Percentiles rank a stretch among this genome's conserved stretches.
phyloP scores from a whole-genome alignment of 2,113 vertebrate genomes.

The Riparia riparia region DNA sequence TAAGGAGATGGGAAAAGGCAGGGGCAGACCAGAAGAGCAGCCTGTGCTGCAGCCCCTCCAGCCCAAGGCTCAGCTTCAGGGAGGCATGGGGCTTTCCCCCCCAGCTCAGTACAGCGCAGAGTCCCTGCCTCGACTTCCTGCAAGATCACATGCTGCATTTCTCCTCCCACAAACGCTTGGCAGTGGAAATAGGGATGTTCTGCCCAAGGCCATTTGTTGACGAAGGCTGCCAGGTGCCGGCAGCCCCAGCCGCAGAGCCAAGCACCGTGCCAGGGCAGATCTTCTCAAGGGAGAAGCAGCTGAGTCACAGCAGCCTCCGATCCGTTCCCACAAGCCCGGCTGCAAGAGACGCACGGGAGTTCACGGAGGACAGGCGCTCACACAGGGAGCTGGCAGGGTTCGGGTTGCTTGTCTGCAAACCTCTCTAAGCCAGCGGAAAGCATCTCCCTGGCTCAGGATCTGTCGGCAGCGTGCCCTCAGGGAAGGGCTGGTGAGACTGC shows the following conservation, averaged over 20 bases:
- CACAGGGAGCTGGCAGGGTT: background rate
- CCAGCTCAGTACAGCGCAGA: background rate
- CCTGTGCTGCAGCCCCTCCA: background rate
- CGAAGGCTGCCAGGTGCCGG: slow-evolving; percentile 15
- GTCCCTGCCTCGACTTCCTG: background rate
- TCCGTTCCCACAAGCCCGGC: slow-evolving; percentile 36
- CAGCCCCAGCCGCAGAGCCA: background rate
- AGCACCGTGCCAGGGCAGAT: background rate
- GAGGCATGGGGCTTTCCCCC: background rate
- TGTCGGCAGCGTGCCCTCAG: background rate
- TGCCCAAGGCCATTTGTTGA: slow-evolving; percentile 14
- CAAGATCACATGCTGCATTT: background rate
- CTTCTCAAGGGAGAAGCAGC: slow-evolving; percentile 56
- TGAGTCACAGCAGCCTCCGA: slow-evolving; percentile 41
- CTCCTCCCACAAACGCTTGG: background rate
- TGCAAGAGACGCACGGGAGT: background rate
- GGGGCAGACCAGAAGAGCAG: background rate
- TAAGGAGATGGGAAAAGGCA: background rate
- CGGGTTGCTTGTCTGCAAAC: background rate
- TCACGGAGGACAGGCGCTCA: background rate
- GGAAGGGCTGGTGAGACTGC: slow-evolving; percentile 5
- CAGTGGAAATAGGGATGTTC: slow-evolving; percentile 31
- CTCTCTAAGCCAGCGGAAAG: background rate
- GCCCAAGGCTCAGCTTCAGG: background rate
- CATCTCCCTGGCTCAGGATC: background rate